Conservation (phyloP, 2,888 invertebrate species). For the Vandiemenella viatica region DNA sequence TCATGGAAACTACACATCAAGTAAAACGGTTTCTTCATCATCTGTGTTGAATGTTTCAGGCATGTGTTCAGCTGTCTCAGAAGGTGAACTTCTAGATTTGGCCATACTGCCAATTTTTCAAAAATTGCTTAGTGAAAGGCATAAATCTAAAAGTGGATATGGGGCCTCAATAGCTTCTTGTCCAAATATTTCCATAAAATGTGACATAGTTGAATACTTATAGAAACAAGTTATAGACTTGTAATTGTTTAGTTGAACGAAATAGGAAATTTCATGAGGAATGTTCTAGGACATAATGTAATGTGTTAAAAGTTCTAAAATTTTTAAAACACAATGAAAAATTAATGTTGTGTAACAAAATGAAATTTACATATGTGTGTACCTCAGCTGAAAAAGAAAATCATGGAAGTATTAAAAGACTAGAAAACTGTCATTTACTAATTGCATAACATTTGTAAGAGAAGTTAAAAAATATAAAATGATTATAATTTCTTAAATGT, state of each 20-base stretch:
- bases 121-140: constrained; percentile 72
- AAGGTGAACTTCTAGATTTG: constrained; percentile 68
- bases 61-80: constrained; percentile 66
- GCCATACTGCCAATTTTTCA: constrained; percentile 84
- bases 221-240: constrained; percentile 30
- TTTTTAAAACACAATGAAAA: too few species aligned
- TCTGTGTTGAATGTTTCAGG: constrained; percentile 27
- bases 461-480: too few species aligned
- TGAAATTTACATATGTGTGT: too few species aligned
- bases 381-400: too few species aligned
- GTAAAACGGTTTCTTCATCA: constrained; percentile 16
- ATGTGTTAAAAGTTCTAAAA: too few species aligned
- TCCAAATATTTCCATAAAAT: constrained; percentile 88
- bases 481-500: too few species aligned
- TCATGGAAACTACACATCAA: not conserved
- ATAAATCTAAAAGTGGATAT: constrained; percentile 49
- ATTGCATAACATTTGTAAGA: too few species aligned
- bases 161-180: constrained; percentile 71
- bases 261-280: not conserved
- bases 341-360: too few species aligned
- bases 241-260: not conserved
- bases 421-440: not conserved
- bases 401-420: too few species aligned
- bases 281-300: too few species aligned
- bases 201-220: constrained; percentile 88